phyloP scores from a whole-genome alignment of 2,797 vertebrate species.

The Euthynnus affinis region DNA sequence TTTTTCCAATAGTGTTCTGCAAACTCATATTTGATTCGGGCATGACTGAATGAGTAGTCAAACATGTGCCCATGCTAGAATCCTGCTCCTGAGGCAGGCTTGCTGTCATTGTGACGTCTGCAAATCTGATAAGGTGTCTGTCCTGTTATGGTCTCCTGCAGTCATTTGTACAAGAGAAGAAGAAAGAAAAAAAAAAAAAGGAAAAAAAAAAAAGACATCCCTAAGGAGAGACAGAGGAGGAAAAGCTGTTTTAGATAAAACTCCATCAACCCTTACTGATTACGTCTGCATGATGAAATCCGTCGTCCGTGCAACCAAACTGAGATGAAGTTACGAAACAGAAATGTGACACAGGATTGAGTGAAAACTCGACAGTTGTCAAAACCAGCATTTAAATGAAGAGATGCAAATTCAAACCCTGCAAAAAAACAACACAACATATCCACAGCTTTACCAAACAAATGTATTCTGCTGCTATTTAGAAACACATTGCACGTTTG shows the following conservation, averaged over 20 bases:
- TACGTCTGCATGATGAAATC: conserved; percentile 15
- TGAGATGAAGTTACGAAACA: not conserved
- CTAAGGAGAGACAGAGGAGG: not conserved
- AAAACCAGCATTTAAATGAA: not conserved
- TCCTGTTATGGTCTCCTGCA: conserved; percentile 4
- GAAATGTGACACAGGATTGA: not conserved
- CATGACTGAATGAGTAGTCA: too few species aligned
- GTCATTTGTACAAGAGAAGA: conserved; percentile 10
- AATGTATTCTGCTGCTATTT: not conserved
- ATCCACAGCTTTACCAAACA: too few species aligned
- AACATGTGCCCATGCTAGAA: not conserved
- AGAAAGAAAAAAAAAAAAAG: too few species aligned
- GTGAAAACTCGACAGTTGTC: not conserved
- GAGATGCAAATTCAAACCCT: not conserved
- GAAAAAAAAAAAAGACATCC: conserved; percentile 3
- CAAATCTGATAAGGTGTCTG: conserved; percentile 29
- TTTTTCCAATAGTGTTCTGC: too few species aligned
- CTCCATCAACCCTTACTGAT: not conserved
- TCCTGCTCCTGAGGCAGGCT: conserved; percentile 1
- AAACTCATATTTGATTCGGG: not conserved
- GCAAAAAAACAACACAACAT: not conserved
- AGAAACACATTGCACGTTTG: not conserved
- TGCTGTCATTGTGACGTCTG: not conserved
- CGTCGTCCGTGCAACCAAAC: not conserved
- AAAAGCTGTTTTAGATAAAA: conserved; percentile 13